Conservation (phyloP, 2,797 vertebrate species). For the Heliangelus exortis region DNA sequence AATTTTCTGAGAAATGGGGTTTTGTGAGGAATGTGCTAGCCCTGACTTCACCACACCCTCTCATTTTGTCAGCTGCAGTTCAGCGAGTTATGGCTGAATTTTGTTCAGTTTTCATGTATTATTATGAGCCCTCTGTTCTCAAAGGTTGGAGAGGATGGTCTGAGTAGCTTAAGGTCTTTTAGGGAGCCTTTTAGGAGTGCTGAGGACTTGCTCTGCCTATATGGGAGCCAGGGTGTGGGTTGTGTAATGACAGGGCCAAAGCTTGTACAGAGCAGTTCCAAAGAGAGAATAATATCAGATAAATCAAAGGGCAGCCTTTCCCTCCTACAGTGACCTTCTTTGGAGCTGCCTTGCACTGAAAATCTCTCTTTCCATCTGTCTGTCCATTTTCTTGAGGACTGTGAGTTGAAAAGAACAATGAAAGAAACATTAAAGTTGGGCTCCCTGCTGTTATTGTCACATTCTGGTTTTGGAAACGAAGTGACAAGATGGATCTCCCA, state of each 20-base stretch:
- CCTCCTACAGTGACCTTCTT: neutral
- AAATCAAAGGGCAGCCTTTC: neutral
- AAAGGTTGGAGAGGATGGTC: neutral
- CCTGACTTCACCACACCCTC: neutral
- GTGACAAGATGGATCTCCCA: neutral
- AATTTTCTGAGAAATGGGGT: conserved; percentile 57
- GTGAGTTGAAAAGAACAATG: neutral
- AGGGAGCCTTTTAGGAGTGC: neutral
- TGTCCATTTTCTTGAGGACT: neutral
- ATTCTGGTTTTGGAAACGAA: neutral
- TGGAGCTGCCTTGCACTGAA: neutral
- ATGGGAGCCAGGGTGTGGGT: neutral
- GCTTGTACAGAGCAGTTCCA: neutral
- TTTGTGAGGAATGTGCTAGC: neutral
- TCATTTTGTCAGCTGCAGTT: neutral
- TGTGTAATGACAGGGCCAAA: rapidly evolving
- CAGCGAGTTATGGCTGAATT: neutral
- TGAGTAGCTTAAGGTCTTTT: neutral
- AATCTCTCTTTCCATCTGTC: neutral
- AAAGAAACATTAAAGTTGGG: neutral
- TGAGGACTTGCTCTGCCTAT: neutral
- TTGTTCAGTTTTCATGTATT: neutral
- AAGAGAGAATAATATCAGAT: neutral
- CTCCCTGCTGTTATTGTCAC: neutral
- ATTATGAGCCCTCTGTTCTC: neutral